These are phyloP conservation scores for Catharus fuscescens DNA, from an alignment of 2,113 vertebrate species.

Conservation along the genomic window DNA sequence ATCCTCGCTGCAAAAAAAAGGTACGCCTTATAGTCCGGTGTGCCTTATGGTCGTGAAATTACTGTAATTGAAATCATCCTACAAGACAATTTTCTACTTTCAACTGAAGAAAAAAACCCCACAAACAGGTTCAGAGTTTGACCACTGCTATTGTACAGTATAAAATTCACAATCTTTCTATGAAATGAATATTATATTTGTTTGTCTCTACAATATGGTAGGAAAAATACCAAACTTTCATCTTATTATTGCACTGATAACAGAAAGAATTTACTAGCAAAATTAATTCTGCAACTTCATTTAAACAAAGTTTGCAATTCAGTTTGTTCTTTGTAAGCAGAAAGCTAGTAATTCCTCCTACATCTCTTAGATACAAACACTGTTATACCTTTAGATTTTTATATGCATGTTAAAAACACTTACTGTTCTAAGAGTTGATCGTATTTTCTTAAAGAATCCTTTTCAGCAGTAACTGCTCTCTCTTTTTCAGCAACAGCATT, in stretches of 20 bases:
- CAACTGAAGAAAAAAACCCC: not conserved
- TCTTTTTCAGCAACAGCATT: slow-evolving; percentile 90
- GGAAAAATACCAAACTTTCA: not conserved
- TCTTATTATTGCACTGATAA: not conserved
- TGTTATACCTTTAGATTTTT: not conserved
- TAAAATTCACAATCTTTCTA: not conserved
- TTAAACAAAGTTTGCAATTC: not conserved
- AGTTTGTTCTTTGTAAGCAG: not conserved
- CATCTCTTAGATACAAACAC: not conserved
- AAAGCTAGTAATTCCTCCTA: not conserved
- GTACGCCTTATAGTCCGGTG: too few relatives aligned
- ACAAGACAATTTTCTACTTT: not conserved
- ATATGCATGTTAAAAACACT: slow-evolving; percentile 63
- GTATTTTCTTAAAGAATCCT: slow-evolving; percentile 86
- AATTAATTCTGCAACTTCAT: not conserved
- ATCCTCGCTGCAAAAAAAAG: too few relatives aligned
- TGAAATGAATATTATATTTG: not conserved
- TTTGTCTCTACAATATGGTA: not conserved
- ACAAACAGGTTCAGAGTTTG: not conserved
- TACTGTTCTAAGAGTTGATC: slow-evolving; percentile 93
- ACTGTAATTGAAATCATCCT: not conserved
- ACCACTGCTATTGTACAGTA: not conserved
- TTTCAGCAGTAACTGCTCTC: slow-evolving; percentile 84
- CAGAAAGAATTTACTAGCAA: not conserved
- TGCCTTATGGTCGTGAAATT: too few relatives aligned